Conservation (phyloP, 2,113 vertebrate genomes). For the Plotosus lineatus region DNA sequence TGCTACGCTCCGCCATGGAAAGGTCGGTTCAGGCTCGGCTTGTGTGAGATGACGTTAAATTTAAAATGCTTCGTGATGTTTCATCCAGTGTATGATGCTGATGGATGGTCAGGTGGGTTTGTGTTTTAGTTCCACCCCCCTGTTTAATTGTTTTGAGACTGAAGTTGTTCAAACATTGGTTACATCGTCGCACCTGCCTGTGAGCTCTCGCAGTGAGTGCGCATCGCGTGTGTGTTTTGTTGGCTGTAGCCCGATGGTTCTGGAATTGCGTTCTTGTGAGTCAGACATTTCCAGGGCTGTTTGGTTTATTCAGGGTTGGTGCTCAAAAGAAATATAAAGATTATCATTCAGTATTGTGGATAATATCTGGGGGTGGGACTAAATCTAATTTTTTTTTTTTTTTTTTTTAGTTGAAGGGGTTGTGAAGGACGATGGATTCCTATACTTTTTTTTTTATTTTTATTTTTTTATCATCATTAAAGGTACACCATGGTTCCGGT, state of each 20-base stretch:
- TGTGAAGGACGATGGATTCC: background rate
- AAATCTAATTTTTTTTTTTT: too few species aligned
- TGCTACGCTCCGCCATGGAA: background rate
- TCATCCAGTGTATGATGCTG: too few species aligned
- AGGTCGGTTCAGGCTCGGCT: too few species aligned
- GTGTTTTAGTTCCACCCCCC: too few species aligned
- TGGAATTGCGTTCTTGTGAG: constrained; percentile 48
- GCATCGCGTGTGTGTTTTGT: constrained; percentile 44
- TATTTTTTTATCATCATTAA: too few species aligned
- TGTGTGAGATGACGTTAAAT: too few species aligned
- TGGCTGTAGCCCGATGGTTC: constrained; percentile 45
- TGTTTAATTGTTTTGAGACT: background rate
- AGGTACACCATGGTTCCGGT: too few species aligned
- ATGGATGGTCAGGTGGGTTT: too few species aligned
- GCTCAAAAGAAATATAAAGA: background rate
- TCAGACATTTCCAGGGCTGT: constrained; percentile 53
- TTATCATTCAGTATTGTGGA: background rate
- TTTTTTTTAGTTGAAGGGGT: background rate
- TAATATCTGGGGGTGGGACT: background rate
- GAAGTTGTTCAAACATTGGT: background rate
- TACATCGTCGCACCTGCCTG: too few species aligned
- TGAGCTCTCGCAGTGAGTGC: too few species aligned
- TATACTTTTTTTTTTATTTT: too few species aligned
- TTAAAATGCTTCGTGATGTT: too few species aligned
- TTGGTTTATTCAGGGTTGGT: constrained; percentile 56